These are phyloP conservation scores for Cheilosia grossa DNA, from an alignment of 2,888 invertebrate genomes.

Conservation along the genomic window DNA sequence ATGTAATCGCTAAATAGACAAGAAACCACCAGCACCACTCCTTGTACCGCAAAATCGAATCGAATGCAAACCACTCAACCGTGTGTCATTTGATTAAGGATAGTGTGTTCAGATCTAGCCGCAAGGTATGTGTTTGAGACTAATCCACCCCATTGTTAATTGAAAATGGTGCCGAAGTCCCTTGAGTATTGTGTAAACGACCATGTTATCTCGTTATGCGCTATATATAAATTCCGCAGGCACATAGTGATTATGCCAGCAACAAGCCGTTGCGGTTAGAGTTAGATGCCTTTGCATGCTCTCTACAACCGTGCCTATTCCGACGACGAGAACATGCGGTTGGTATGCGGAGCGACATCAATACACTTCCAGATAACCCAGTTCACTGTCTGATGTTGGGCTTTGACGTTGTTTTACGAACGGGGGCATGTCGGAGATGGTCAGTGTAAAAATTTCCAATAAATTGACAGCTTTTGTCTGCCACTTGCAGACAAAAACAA, in stretches of 20 bases:
- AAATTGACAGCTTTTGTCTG: too few relatives aligned
- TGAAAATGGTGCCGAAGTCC: constrained; percentile 61
- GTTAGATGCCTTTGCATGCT: constrained; percentile 21
- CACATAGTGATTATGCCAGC: constrained; percentile 40
- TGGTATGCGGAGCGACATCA: not conserved
- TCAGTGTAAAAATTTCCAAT: too few relatives aligned
- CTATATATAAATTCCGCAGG: constrained; percentile 45
- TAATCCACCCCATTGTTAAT: constrained; percentile 54
- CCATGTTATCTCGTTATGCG: constrained; percentile 52
- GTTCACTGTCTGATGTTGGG: constrained; percentile 13
- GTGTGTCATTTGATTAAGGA: constrained; percentile 22
- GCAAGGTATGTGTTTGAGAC: constrained; percentile 23
- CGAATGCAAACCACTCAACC: constrained; percentile 44
- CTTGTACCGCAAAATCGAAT: constrained; percentile 15
- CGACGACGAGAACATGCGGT: not conserved
- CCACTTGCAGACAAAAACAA: too few relatives aligned
- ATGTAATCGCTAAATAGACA: not conserved
- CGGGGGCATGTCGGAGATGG: too few relatives aligned
- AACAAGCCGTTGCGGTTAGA: constrained; percentile 37
- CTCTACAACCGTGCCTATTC: constrained; percentile 6
- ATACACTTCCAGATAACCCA: constrained; percentile 31
- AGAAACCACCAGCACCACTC: not conserved
- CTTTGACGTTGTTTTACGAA: not conserved
- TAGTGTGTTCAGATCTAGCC: not conserved
- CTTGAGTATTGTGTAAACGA: constrained; percentile 60